Evolutionary conservation across 2,797 vertebrate genomes (phyloP).

Genomic region (Tokudaia tokunoshimensis): DNA sequence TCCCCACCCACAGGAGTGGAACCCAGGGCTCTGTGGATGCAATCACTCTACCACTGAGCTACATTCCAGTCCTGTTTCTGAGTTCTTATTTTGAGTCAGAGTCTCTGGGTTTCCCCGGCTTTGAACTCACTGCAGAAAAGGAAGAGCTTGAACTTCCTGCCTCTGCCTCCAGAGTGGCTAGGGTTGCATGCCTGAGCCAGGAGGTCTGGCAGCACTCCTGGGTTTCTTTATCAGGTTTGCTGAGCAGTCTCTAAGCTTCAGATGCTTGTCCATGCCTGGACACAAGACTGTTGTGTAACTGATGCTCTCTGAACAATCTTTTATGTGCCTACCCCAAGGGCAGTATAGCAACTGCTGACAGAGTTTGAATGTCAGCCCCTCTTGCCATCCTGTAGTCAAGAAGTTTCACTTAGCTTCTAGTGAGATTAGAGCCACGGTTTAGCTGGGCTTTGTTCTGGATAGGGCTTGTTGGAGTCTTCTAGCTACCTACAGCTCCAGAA

Average conservation of each 20-base stretch:
- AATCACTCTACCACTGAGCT: not conserved
- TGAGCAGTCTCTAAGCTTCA: not conserved
- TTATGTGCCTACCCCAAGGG: not conserved
- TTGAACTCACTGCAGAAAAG: not conserved
- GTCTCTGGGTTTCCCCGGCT: not conserved
- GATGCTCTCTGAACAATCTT: not conserved
- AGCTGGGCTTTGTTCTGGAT: not conserved
- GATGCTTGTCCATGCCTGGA: not conserved
- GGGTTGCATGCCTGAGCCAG: not conserved
- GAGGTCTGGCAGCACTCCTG: not conserved
- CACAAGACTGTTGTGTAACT: not conserved
- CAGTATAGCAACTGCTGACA: not conserved
- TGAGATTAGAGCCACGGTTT: accelerated
- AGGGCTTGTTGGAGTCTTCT: not conserved
- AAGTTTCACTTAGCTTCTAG: not conserved
- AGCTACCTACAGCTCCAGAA: not conserved
- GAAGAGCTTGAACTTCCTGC: not conserved
- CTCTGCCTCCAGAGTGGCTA: not conserved
- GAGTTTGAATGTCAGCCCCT: not conserved
- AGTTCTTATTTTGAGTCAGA: not conserved
- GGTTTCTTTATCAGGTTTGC: not conserved
- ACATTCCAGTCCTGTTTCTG: not conserved
- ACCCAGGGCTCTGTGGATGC: not conserved
- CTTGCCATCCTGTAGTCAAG: no score
- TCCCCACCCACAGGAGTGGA: not conserved